phyloP scores from a whole-genome alignment of 2,888 invertebrate genomes.

The Platycheirus albimanus region DNA sequence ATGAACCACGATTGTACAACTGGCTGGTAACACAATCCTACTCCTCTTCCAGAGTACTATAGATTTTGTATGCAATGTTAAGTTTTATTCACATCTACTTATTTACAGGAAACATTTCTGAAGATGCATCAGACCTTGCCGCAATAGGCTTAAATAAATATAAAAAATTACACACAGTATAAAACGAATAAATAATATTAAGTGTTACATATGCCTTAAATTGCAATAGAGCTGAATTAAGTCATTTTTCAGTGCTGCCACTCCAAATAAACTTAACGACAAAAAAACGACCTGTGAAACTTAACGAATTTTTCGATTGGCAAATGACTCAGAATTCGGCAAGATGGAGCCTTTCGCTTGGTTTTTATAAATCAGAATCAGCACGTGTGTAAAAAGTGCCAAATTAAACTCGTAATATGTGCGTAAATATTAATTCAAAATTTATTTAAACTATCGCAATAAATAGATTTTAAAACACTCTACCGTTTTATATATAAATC shows the following conservation, averaged over 20 bases:
- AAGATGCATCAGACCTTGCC: too few species aligned
- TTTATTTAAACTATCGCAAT: conserved; percentile 55
- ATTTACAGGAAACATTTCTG: too few species aligned
- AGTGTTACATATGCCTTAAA: too few species aligned
- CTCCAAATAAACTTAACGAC: conserved; percentile 14
- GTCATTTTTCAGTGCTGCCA: conserved; percentile 33
- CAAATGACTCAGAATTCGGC: conserved; percentile 80
- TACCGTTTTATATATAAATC: conserved; percentile 38
- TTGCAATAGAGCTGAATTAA: conserved; percentile 47
- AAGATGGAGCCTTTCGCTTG: conserved; percentile 83
- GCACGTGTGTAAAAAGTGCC: conserved; percentile 83
- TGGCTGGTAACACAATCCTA: too few species aligned
- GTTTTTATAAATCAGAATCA: conserved; percentile 82
- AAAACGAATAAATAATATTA: too few species aligned
- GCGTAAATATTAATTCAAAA: conserved; percentile 78
- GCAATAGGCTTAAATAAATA: too few species aligned
- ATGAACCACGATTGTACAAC: too few species aligned
- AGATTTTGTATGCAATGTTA: too few species aligned
- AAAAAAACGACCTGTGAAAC: conserved; percentile 73
- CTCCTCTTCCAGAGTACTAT: too few species aligned
- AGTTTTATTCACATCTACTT: too few species aligned
- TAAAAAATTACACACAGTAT: too few species aligned
- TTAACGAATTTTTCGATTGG: conserved; percentile 75
- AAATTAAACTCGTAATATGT: conserved; percentile 82
- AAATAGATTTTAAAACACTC: conserved; percentile 58